A percentile compares a stretch with the other conserved stretches of the same genome.
These are phyloP conservation scores for Drosophila rellima DNA, from an alignment of 2,888 invertebrate species.

Conservation along the genomic window DNA sequence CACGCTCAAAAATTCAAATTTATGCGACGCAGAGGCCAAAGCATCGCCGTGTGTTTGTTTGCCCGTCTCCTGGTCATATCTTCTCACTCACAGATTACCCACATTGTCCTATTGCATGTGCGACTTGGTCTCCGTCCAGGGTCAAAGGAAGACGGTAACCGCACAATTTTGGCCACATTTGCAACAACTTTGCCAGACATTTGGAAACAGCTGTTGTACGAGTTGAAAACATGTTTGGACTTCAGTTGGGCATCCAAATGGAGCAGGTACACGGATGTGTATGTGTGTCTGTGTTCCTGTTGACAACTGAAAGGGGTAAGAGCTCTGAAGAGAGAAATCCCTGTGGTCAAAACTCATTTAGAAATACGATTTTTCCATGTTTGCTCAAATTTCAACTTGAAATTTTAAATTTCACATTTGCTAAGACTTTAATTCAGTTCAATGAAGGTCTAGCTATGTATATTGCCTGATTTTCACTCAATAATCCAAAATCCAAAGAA, in stretches of 20 bases:
- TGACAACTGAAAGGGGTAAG: not conserved
- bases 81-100: conserved; percentile 43
- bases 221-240: conserved; percentile 11
- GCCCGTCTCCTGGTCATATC: conserved; percentile 32
- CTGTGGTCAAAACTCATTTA: not conserved
- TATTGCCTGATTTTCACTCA: not conserved
- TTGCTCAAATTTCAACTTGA: not conserved
- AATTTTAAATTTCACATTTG: conserved; percentile 1
- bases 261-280: not conserved
- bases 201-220: conserved; percentile 26
- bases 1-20: conserved; percentile 72
- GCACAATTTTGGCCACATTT: conserved; percentile 59
- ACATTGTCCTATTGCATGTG: conserved; percentile 55
- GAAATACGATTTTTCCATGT: not conserved
- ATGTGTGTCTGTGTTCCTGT: not conserved
- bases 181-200: conserved; percentile 50
- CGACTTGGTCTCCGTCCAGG: conserved; percentile 55
- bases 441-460: conserved; percentile 5
- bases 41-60: conserved; percentile 48
- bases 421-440: not conserved
- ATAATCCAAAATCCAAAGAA: too few relatives aligned
- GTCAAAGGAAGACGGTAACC: conserved; percentile 17
- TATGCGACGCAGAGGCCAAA: conserved; percentile 63
- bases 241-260: not conserved
- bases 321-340: not conserved